Conservation (phyloP, 2,797 vertebrate species). For the Anniella stebbinsi region DNA sequence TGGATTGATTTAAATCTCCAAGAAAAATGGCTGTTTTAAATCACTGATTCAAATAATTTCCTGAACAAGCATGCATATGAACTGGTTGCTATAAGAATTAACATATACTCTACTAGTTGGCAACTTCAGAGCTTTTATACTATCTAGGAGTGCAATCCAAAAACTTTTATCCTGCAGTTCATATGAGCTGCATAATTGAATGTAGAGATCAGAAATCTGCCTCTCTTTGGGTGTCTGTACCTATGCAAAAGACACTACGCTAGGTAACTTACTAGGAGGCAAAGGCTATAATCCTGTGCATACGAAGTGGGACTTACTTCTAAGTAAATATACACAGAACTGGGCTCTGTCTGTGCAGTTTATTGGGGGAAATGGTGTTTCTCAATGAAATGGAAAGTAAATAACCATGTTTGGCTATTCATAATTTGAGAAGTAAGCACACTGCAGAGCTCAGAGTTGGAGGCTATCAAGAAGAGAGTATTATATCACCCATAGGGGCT, state of each 20-base stretch:
- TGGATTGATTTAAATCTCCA: background rate
- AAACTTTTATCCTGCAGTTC: background rate
- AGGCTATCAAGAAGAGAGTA: background rate
- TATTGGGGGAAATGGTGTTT: background rate
- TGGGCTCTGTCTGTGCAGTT: background rate
- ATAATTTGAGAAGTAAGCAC: background rate
- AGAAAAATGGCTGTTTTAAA: background rate
- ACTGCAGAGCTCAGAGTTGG: background rate
- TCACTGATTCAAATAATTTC: background rate
- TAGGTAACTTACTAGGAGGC: background rate
- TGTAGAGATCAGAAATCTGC: background rate
- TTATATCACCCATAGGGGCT: background rate
- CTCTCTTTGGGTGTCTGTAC: background rate
- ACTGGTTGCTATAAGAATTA: background rate
- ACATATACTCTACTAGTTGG: background rate
- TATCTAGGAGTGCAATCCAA: background rate
- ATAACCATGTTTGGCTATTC: too few relatives aligned
- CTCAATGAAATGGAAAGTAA: background rate
- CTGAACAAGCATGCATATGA: background rate
- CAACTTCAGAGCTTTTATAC: background rate
- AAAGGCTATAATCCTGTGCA: background rate
- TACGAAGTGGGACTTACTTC: background rate
- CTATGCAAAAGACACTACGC: background rate
- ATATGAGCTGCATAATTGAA: background rate
- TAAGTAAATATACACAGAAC: background rate